These are phyloP conservation scores for Semotilus atromaculatus DNA, from an alignment of 2,797 vertebrate species.

Conservation along the genomic window DNA sequence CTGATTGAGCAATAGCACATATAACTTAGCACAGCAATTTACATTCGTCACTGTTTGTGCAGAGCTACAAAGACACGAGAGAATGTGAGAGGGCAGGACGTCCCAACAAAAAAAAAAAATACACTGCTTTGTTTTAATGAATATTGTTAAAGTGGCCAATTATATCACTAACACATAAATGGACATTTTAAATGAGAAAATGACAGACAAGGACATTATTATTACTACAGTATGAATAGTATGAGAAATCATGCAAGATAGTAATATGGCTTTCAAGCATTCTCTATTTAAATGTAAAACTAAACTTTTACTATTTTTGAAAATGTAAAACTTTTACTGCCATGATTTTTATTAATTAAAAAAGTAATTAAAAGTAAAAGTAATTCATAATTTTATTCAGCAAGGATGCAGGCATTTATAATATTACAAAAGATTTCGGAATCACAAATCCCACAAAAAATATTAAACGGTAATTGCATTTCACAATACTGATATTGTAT, in stretches of 20 bases:
- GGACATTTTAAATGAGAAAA: constrained; percentile 5
- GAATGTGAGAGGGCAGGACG: not conserved
- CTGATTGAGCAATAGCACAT: constrained; percentile 78
- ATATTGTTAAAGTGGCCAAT: constrained; percentile 9
- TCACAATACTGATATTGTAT: not conserved
- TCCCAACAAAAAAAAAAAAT: constrained; percentile 4
- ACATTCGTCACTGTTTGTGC: constrained; percentile 29
- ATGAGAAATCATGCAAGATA: not conserved
- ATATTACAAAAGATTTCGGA: not conserved
- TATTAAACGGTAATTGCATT: not conserved
- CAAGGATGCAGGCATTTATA: too few relatives aligned
- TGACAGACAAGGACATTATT: not conserved
- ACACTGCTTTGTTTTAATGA: not conserved
- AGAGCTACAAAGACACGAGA: constrained; percentile 26
- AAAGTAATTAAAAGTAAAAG: too few relatives aligned
- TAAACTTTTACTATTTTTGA: too few relatives aligned
- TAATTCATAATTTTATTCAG: not conserved
- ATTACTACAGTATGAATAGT: not conserved
- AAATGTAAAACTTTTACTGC: too few relatives aligned
- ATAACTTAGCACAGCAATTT: constrained; percentile 75
- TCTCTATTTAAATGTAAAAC: not conserved
- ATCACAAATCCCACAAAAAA: not conserved
- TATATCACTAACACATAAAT: not conserved
- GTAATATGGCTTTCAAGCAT: not conserved
- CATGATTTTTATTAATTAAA: too few relatives aligned